Conservation (phyloP, 2,888 invertebrate species). For the Rotaria macrura region DNA sequence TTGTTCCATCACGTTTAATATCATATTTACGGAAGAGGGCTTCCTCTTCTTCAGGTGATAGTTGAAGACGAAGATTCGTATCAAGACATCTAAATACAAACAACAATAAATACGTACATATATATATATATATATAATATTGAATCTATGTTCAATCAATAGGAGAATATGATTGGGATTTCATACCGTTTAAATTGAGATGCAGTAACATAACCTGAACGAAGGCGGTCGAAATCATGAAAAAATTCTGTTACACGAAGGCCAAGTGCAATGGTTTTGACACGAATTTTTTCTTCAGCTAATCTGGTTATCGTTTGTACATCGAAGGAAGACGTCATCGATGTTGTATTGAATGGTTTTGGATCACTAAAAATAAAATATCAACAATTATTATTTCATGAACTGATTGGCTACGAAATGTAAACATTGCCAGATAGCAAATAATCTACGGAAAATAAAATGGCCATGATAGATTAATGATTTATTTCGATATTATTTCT, state of each 20-base stretch:
- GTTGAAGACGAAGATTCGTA: slow-evolving; percentile 44
- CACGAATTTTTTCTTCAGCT: slow-evolving; percentile 40
- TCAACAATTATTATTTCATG: not conserved
- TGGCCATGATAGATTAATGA: no score
- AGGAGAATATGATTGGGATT: no score
- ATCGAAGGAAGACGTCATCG: not conserved
- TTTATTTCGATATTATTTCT: no score
- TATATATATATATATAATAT: no score
- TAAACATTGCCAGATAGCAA: no score
- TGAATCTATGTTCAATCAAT: not conserved
- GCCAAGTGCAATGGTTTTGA: slow-evolving; percentile 43
- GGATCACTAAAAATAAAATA: not conserved
- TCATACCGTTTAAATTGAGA: slow-evolving; percentile 31
- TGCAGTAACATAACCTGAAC: slow-evolving; percentile 50
- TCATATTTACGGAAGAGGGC: slow-evolving; percentile 43
- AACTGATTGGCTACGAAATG: not conserved
- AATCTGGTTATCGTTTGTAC: not conserved
- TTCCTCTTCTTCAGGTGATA: slow-evolving; percentile 42
- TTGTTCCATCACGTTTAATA: slow-evolving; percentile 39
- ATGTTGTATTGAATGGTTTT: not conserved
- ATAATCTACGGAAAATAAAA: no score
- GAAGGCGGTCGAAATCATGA: slow-evolving; percentile 47
- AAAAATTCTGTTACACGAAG: slow-evolving; percentile 48
- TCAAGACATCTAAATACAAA: slow-evolving; percentile 42
- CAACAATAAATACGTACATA: not conserved